Conservation (phyloP, 2,888 invertebrate genomes). For the Baccha elongata region DNA sequence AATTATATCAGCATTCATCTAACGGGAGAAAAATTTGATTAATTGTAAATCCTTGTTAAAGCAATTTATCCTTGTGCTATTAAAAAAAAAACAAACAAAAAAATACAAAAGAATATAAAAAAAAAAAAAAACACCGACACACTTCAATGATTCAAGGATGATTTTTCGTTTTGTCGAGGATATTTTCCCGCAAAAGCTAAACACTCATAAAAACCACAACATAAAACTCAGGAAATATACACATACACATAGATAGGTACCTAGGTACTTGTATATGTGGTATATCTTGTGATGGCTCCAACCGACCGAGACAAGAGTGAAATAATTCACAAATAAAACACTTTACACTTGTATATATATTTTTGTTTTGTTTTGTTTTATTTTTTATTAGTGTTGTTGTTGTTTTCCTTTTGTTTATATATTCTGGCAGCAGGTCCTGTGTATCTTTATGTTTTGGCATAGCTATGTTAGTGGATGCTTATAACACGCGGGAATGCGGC, state of each 20-base stretch:
- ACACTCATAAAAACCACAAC: conserved; percentile 57
- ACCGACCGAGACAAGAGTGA: conserved; percentile 65
- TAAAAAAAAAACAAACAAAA: conserved; percentile 10
- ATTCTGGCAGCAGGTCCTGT: conserved; percentile 62
- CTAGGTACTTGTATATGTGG: conserved; percentile 10
- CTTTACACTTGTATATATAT: conserved; percentile 54
- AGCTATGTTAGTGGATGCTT: conserved; percentile 42
- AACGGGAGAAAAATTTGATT: conserved; percentile 22
- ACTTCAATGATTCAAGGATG: conserved; percentile 64
- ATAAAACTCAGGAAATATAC: conserved; percentile 21
- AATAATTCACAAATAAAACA: conserved; percentile 73
- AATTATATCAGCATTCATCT: conserved; percentile 63
- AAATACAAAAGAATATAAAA: conserved; percentile 1
- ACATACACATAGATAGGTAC: conserved; percentile 6
- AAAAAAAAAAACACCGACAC: conserved; percentile 54
- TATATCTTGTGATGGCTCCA: conserved; percentile 41
- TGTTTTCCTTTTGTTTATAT: conserved; percentile 44
- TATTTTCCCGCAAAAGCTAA: conserved; percentile 61
- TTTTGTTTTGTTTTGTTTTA: conserved; percentile 53
- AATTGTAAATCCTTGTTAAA: conserved; percentile 54
- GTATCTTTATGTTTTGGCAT: conserved; percentile 45
- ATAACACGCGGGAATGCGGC: conserved; percentile 59
- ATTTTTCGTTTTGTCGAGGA: conserved; percentile 57
- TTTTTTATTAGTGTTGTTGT: conserved; percentile 61
- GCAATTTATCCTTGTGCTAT: conserved; percentile 51